phyloP scores from a whole-genome alignment of 2,888 invertebrate genomes.

The Tetranychus truncatus region DNA sequence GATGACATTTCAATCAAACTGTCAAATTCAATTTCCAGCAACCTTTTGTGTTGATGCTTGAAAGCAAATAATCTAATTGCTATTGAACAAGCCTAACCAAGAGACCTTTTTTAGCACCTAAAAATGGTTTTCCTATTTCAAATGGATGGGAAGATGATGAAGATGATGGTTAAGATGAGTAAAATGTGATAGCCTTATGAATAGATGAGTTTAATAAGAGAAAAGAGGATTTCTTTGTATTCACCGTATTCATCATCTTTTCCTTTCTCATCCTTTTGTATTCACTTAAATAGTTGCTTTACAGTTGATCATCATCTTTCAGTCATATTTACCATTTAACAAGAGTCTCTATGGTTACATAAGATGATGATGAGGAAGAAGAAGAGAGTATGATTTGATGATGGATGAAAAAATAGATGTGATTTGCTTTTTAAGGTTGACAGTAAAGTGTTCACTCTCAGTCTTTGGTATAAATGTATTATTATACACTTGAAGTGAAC shows the following conservation, averaged over 20 bases:
- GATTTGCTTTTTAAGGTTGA: background rate
- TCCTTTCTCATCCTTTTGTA: background rate
- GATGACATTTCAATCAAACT: no score
- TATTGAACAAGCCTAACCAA: no score
- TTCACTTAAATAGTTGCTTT: background rate
- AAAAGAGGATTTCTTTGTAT: background rate
- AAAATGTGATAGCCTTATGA: no score
- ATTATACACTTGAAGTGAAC: no score
- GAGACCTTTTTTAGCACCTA: no score
- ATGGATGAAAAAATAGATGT: background rate
- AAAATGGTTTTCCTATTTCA: no score
- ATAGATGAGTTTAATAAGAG: background rate
- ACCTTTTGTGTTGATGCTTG: no score
- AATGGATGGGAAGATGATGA: no score
- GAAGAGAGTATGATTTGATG: background rate
- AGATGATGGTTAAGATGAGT: no score
- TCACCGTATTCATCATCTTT: background rate
- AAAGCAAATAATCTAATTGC: no score
- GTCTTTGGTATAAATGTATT: no score
- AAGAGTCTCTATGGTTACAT: constrained; percentile 1
- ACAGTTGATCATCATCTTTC: background rate
- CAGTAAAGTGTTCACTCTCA: background rate
- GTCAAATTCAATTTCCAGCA: no score
- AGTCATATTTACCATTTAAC: background rate
- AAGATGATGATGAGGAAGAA: background rate